phyloP scores from a whole-genome alignment of 2,113 vertebrate species.

The Crotalus viridis region DNA sequence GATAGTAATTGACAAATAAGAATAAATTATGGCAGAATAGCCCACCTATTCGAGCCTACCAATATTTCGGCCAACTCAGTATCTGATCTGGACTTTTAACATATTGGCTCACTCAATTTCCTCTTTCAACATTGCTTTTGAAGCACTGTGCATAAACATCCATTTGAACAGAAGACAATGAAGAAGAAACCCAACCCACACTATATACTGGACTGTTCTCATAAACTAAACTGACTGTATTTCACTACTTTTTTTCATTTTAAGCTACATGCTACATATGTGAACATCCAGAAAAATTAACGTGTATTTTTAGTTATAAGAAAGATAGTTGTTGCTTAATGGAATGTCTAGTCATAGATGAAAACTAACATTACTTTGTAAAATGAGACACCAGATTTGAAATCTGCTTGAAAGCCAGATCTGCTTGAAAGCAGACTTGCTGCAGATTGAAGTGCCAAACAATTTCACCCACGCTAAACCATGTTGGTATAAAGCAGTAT shows the following conservation, averaged over 20 bases:
- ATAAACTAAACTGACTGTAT: not conserved
- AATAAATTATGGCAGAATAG: slow-evolving; percentile 23
- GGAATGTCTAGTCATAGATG: not conserved
- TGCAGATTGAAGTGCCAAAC: not conserved
- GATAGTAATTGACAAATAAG: slow-evolving; percentile 4
- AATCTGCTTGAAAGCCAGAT: not conserved
- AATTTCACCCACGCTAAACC: not conserved
- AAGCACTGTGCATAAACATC: not conserved
- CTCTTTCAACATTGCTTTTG: not conserved
- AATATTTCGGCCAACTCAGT: slow-evolving; percentile 32
- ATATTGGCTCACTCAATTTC: slow-evolving; percentile 20
- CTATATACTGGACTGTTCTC: not conserved
- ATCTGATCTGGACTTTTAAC: slow-evolving; percentile 10
- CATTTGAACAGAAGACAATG: slow-evolving; percentile 29
- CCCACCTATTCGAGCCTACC: slow-evolving; percentile 17
- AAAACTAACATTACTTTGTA: not conserved
- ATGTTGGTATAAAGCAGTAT: not conserved
- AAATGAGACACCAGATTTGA: not conserved
- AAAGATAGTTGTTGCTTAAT: not conserved
- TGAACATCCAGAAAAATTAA: not conserved
- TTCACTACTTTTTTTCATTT: not conserved
- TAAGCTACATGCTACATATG: not conserved
- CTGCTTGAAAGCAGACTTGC: not conserved
- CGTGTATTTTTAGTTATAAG: slow-evolving; percentile 24
- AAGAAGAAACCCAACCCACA: not conserved